Evolutionary conservation across 1,140 invertebrate genomes (phyloP), one percentile per base, ranked within the genome.

Genomic region (Drosophila guanche): DNA sequence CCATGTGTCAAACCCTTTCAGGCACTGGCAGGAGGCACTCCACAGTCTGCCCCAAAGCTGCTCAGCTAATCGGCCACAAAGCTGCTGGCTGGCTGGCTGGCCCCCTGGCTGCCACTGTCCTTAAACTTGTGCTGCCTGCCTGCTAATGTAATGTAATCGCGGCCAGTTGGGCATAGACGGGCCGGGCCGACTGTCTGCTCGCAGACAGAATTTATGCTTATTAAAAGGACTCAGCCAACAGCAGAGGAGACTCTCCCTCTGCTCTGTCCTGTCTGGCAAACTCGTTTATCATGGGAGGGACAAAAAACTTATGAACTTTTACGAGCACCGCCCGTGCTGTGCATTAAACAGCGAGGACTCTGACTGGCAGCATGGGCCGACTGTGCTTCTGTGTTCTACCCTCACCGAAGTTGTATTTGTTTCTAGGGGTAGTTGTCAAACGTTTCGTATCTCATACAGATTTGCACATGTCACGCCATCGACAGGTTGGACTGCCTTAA

Each of bases 191-290:
- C n/a, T n/a, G n/a, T n/a, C n/a, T n/a, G n/a, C n/a, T n/a, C n/a
- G 16, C 73, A 86, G 76, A 86, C 80, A 69, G 51, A 58, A 58
- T 77, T 86, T 81, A 77, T 86, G 80, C 72, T 73, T 73, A 86
- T 85, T 86, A 86, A 85, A 66, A 58, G 62, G 63, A 73, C 46
- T 65, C 16, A 20, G 16, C 16, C 16, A 20, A 20, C 16, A 20
- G 16, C 16, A 20, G 0, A 20, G 16, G 16, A 20, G 16, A 20
- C 16, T 20, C 16, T 20, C 16, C 0, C 16, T 20, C 16, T 20
- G 16, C 16, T 0, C 16, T 20, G 16, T 20, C 16, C 16, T 20
- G 16, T 20, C 16, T 20, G 16, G 16, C 16, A 61, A 79, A 73
- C 71, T 72, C 71, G 76, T 79, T 75, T 74, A 85, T 76, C 79